Evolutionary conservation across 1,140 invertebrate genomes (phyloP), one percentile per base, ranked within the genome.

Genomic region (Temnothorax nylanderi): DNA sequence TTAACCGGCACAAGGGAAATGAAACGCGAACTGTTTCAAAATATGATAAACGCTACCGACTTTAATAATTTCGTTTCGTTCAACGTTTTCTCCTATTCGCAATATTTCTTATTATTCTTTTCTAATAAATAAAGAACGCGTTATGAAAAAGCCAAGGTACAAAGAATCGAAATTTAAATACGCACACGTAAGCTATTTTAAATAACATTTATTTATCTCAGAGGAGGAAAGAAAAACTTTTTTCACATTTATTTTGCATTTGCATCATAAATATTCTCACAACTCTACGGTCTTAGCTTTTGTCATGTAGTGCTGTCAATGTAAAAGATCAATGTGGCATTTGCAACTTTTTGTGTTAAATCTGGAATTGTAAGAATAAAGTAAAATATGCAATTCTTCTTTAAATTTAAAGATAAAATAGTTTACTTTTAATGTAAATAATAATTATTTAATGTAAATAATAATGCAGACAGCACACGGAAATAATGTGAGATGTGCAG

Each of bases 231-330:
- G n/a, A 51, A 32, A 74, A 74, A 56, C 13, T 18, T 3, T n/a
- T 47, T 34, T 51, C 8, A 37, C 7, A 56, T 56, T 56, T 56
- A 16, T 37, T 37, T 56, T 37, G 6, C 11, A 74, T 34, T 26
- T 26, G 26, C 26, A 21, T 74, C 71, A 74, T 74, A 74, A 56
- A 74, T 74, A 37, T 56, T 74, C 11, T 74, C n/a, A 41, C 7
- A 71, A 16, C 8, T 37, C 16, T n/a, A 34, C 7, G 11, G 16
- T 67, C 18, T 21, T 21, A 67, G 10, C 18, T 67, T 44, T 67
- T 44, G 21, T 44, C n/a, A 67, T 21, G 10, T 67, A 49, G 32
- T 34, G 49, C 10, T 64, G 32, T 64, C 16, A 51, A 51, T 71
- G 21, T 54, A n/a, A 37, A 72, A n/a, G 49, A 26, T 26, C 26